Percentiles rank a stretch among this genome's conserved stretches.
Conservation (phyloP, 2,113 vertebrate species). For the Zosterops borbonicus region DNA sequence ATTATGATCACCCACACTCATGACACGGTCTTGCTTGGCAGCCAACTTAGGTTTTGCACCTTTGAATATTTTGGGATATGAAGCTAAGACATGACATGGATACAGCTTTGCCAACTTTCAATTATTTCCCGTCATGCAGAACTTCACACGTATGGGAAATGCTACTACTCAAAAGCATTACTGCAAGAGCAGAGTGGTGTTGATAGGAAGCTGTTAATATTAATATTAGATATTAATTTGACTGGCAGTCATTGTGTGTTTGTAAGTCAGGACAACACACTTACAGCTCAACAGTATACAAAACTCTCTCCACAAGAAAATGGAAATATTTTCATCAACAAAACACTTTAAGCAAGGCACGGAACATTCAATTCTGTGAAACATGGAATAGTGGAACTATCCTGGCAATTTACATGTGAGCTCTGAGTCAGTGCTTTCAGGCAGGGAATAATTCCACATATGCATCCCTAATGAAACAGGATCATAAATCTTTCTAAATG, state of each 20-base stretch:
- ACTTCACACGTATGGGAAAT: not conserved
- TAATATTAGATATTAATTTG: not conserved
- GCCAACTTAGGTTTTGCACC: not conserved
- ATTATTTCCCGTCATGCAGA: not conserved
- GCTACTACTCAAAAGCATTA: not conserved
- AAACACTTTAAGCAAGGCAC: not conserved
- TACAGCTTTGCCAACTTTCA: not conserved
- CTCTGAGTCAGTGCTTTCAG: conserved; percentile 40
- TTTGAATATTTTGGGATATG: not conserved
- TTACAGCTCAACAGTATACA: not conserved
- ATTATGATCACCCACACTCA: not conserved
- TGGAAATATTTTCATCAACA: not conserved
- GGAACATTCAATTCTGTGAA: not conserved
- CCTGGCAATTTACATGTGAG: conserved; percentile 36
- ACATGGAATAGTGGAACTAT: not conserved
- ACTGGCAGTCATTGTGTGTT: not conserved
- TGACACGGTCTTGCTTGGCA: not conserved
- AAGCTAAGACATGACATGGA: not conserved
- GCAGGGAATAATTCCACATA: conserved; percentile 7
- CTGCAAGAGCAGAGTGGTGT: not conserved
- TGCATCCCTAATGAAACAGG: conserved; percentile 11
- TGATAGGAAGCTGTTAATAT: not conserved
- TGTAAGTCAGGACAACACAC: not conserved
- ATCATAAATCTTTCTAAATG: conserved; percentile 32
- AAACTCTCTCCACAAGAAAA: not conserved